phyloP scores from a whole-genome alignment of 2,888 invertebrate species.

The Villa cingulata region DNA sequence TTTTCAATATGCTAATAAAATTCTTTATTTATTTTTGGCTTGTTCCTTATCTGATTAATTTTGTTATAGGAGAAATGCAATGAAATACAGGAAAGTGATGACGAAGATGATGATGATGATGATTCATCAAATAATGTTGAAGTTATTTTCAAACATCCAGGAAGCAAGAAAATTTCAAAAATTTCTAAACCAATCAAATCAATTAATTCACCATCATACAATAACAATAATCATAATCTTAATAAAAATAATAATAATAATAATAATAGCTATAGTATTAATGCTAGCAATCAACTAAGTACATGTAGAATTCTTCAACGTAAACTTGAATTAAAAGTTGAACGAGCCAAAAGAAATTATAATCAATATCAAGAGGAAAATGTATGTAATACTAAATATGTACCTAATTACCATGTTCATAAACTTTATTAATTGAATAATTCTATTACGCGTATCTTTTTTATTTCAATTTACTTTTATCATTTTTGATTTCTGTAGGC shows the following conservation, averaged over 20 bases:
- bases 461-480: conserved; percentile 1
- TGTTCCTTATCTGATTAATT: no score
- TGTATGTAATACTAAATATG: not conserved
- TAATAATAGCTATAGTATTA: conserved; percentile 1
- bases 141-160: conserved; percentile 24
- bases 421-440: no score
- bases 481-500: conserved; percentile 19
- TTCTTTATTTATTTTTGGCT: no score
- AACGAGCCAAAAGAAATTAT: conserved; percentile 34
- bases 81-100: conserved; percentile 11
- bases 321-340: conserved; percentile 35
- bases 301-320: conserved; percentile 35
- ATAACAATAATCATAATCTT: not conserved
- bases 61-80: conserved; percentile 1
- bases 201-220: no score
- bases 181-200: conserved; percentile 7
- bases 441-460: no score
- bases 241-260: not conserved
- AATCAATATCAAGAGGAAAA: conserved; percentile 29
- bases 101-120: conserved; percentile 15
- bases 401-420: no score
- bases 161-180: not conserved
- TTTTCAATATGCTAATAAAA: no score
- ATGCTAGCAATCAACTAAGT: conserved; percentile 24
- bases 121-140: conserved; percentile 19